Conservation (phyloP, 2,797 vertebrate genomes). For the Halcyon badia region DNA sequence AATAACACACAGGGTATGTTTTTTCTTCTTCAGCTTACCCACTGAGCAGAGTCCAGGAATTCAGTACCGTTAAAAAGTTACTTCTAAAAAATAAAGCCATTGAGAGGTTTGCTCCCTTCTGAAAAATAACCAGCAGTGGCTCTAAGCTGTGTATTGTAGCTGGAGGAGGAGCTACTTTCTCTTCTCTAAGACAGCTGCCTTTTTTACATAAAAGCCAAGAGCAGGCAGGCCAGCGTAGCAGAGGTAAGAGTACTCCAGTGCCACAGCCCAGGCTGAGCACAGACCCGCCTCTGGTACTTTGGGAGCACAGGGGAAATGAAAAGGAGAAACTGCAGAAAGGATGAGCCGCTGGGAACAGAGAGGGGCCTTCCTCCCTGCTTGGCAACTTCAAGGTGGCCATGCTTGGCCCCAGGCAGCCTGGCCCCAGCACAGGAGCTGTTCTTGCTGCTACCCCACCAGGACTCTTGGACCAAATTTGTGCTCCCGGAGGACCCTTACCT, state of each 20-base stretch:
- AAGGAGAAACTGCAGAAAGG: background rate
- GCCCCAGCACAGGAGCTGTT: rapidly evolving
- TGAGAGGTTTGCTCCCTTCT: constrained; percentile 72
- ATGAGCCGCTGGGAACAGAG: background rate
- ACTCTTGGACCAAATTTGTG: rapidly evolving
- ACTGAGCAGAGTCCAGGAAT: background rate
- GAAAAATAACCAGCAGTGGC: constrained; percentile 29
- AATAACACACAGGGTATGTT: background rate
- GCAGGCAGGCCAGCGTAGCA: rapidly evolving
- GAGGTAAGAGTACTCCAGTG: background rate
- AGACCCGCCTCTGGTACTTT: background rate
- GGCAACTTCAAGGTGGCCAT: rapidly evolving
- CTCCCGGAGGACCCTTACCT: rapidly evolving
- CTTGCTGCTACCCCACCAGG: background rate
- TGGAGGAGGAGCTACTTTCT: background rate
- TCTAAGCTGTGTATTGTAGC: background rate
- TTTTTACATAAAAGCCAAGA: background rate
- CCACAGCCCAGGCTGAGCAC: background rate
- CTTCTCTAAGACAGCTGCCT: background rate
- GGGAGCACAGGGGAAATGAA: rapidly evolving
- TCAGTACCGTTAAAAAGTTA: constrained; percentile 55
- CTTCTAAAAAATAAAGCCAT: constrained; percentile 67
- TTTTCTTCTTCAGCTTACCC: background rate
- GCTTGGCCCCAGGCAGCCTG: background rate
- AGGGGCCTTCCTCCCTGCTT: rapidly evolving